Conservation (phyloP, 2,888 invertebrate species). For the Tolmerus cingulatus region DNA sequence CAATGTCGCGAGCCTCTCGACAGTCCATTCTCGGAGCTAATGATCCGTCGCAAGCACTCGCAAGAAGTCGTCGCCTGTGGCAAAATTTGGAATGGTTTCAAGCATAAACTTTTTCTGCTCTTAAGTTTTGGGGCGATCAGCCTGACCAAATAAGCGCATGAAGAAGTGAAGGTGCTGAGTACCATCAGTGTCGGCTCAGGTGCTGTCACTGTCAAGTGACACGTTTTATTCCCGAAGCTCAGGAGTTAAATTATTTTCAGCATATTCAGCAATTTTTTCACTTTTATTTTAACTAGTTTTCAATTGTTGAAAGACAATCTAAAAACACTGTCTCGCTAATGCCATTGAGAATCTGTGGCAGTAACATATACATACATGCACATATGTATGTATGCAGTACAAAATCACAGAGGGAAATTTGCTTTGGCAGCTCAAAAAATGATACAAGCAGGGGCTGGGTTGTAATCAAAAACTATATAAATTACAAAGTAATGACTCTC, state of each 20-base stretch:
- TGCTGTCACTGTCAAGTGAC: not conserved
- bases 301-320: too few species aligned
- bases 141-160: not conserved
- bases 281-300: not conserved
- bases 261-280: not conserved
- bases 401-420: too few species aligned
- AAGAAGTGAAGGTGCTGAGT: not conserved
- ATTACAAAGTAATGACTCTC: too few species aligned
- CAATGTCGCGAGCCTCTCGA: not conserved
- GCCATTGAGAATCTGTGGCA: too few species aligned
- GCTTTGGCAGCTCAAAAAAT: too few species aligned
- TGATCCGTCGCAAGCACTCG: not conserved
- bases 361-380: too few species aligned
- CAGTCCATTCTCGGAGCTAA: not conserved
- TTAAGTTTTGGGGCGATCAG: not conserved
- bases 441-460: too few species aligned
- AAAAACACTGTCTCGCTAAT: too few species aligned
- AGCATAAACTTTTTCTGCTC: not conserved
- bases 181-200: not conserved
- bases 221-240: not conserved
- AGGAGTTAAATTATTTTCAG: not conserved
- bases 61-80: not conserved
- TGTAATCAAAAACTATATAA: too few species aligned
- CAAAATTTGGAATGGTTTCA: not conserved
- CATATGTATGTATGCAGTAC: too few species aligned